A percentile compares a stretch with the other conserved stretches of the same genome.
phyloP scores from a whole-genome alignment of 92 coral and sea anemone genomes.

The Bergia puertoricense region DNA sequence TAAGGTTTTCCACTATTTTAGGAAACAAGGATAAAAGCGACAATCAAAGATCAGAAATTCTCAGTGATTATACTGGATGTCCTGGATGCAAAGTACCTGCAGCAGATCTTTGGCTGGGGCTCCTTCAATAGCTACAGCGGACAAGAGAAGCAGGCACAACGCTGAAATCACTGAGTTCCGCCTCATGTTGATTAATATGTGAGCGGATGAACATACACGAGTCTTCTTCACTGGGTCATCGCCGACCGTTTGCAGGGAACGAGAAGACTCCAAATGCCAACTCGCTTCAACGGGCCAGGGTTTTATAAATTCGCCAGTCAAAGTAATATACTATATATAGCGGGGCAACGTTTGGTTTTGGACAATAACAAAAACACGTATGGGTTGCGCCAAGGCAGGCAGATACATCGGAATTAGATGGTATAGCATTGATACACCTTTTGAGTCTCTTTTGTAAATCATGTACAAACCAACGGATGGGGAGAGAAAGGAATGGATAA shows the following conservation, averaged over 20 bases:
- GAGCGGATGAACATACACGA: not conserved
- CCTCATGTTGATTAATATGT: not conserved
- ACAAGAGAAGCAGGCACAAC: not conserved
- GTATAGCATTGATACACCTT: not conserved
- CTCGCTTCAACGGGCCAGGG: not conserved
- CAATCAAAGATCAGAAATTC: no score
- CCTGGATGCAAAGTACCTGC: not conserved
- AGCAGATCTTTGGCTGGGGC: conserved; percentile 5
- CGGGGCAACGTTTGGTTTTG: not conserved
- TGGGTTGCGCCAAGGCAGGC: conserved; percentile 27
- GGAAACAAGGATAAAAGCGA: no score
- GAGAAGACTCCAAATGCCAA: not conserved
- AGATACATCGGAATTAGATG: not conserved
- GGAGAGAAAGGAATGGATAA: not conserved
- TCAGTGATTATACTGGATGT: not conserved
- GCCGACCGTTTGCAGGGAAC: not conserved
- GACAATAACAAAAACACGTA: not conserved
- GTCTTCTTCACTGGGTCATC: not conserved
- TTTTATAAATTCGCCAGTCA: not conserved
- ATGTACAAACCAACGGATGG: not conserved
- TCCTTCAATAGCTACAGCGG: not conserved
- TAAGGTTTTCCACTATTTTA: not conserved
- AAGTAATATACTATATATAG: conserved; percentile 7
- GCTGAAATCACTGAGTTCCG: not conserved
- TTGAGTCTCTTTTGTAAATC: not conserved